Conservation (phyloP, 2,888 invertebrate species). For the Cantharis rustica region DNA sequence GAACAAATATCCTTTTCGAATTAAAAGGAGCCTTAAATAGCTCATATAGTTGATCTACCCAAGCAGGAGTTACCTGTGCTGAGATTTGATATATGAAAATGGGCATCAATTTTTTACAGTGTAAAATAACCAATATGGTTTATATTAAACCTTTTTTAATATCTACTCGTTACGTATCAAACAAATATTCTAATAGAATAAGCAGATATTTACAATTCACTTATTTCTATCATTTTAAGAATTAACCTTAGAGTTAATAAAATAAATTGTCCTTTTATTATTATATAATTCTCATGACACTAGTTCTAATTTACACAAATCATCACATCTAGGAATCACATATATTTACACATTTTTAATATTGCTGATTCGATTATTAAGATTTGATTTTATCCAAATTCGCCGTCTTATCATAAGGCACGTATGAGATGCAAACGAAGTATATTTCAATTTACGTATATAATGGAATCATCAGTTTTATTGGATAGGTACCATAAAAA, state of each 20-base stretch:
- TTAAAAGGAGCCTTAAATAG: background rate
- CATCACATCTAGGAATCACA: constrained; percentile 21
- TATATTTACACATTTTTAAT: constrained; percentile 7
- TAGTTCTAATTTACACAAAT: constrained; percentile 7
- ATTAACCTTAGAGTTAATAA: background rate
- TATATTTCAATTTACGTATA: background rate
- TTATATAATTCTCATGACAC: constrained; percentile 2
- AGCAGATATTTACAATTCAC: constrained; percentile 8
- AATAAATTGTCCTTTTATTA: constrained; percentile 1
- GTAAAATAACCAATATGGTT: constrained; percentile 5
- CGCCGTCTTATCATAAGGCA: constrained; percentile 2
- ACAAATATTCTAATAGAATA: background rate
- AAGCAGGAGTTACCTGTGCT: background rate
- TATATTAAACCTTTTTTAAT: background rate
- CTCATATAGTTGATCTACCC: background rate
- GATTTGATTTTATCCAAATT: constrained; percentile 2
- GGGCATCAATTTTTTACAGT: background rate
- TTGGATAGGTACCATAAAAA: background rate
- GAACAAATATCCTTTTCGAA: background rate
- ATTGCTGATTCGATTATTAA: constrained; percentile 2
- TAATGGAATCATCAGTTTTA: background rate
- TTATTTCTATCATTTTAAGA: constrained; percentile 13
- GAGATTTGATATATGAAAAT: background rate
- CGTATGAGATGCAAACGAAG: background rate
- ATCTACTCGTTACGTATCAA: constrained; percentile 13